Conservation (phyloP, 2,113 vertebrate genomes). For the Microtus ochrogaster region DNA sequence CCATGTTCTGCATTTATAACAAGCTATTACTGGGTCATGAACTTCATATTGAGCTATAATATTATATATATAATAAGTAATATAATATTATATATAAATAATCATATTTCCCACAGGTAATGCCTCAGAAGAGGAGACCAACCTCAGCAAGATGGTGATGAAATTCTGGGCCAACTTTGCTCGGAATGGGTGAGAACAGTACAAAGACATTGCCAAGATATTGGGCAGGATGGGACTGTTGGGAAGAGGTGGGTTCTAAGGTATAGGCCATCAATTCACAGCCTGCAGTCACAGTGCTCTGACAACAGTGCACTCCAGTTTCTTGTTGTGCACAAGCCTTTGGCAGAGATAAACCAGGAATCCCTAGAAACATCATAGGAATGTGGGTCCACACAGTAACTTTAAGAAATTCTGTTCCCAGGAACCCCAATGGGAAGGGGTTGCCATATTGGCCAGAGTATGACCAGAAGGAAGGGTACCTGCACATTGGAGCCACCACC, state of each 20-base stretch:
- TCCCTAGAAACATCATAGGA: neutral
- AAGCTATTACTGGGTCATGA: accelerated
- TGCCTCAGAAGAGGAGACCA: constrained; percentile 55
- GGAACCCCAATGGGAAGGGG: neutral
- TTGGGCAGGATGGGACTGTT: neutral
- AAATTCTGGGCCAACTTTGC: constrained; percentile 22
- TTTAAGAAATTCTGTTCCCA: neutral
- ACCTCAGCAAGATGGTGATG: constrained; percentile 4
- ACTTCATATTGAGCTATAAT: neutral
- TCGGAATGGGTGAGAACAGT: neutral
- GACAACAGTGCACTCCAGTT: neutral
- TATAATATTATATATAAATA: neutral
- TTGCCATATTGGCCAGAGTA: neutral
- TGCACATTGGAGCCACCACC: neutral
- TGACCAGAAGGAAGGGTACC: neutral
- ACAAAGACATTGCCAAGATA: neutral
- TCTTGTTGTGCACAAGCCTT: neutral
- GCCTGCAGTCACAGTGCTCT: neutral
- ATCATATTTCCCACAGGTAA: neutral
- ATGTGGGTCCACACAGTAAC: neutral
- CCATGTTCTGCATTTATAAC: neutral
- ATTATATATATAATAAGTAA: neutral
- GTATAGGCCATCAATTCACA: no score
- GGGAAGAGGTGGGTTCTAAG: neutral
- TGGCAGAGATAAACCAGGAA: neutral